A percentile compares a stretch with the other conserved stretches of the same genome.
These are phyloP conservation scores for Tuberolachnus salignus DNA, from an alignment of 2,888 invertebrate species.

Conservation along the genomic window DNA sequence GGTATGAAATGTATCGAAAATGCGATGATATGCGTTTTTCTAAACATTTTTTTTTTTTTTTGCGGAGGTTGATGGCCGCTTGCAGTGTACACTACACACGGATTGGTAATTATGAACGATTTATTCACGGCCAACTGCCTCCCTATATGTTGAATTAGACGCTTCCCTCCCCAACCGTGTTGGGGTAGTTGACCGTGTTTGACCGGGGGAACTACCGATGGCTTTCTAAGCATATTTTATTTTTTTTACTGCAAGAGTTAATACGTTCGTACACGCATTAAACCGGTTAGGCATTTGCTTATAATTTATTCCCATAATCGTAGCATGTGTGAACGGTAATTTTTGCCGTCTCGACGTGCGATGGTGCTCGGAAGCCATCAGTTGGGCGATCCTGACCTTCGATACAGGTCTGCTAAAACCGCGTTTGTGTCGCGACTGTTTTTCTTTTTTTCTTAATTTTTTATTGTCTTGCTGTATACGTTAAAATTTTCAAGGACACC, in stretches of 20 bases:
- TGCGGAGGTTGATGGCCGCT: no score
- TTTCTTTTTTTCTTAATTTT: background rate
- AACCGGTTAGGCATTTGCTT: background rate
- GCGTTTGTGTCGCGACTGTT: conserved; percentile 2
- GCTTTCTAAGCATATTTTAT: background rate
- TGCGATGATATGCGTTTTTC: no score
- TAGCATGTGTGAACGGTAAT: background rate
- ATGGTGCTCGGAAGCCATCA: background rate
- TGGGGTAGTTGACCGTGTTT: background rate
- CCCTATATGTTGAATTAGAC: background rate
- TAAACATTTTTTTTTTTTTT: no score
- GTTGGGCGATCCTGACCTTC: conserved; percentile 42
- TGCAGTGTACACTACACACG: no score
- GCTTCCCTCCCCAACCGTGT: background rate
- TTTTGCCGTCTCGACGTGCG: background rate
- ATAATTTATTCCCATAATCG: background rate
- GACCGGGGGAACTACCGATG: background rate
- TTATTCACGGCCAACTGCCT: no score
- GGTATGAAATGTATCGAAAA: no score
- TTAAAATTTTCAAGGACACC: conserved; percentile 8
- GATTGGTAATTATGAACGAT: no score
- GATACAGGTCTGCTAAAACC: conserved; percentile 15
- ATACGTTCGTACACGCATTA: background rate
- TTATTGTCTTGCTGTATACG: background rate
- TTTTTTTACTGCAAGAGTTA: background rate